Percentiles rank a stretch among this genome's conserved stretches.
phyloP scores from a whole-genome alignment of 1,140 invertebrate genomes.

The Apis laboriosa region DNA sequence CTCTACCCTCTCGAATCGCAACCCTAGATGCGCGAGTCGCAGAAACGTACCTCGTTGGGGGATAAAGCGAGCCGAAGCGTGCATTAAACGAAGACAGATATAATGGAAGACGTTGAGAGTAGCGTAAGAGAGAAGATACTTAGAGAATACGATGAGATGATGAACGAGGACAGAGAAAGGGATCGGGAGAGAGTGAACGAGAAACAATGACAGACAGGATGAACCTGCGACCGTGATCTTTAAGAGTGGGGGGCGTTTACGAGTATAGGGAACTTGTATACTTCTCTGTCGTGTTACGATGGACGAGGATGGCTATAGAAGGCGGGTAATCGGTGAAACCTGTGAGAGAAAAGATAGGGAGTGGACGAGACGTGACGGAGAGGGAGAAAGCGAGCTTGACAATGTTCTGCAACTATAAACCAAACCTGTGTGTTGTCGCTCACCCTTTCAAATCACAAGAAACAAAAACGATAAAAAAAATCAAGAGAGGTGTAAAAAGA shows the following conservation, averaged over 20 bases:
- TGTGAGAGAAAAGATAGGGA: slow-evolving; percentile 34
- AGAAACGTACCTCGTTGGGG: slow-evolving; percentile 32
- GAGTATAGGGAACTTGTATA: slow-evolving; percentile 26
- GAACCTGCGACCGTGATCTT: slow-evolving; percentile 67
- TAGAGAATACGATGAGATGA: neutral
- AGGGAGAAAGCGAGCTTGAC: neutral
- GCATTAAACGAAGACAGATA: neutral
- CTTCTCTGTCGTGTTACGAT: slow-evolving; percentile 25
- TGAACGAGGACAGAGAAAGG: neutral
- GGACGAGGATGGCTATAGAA: slow-evolving; percentile 35
- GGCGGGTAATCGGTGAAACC: slow-evolving; percentile 47
- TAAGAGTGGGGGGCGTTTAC: slow-evolving; percentile 46
- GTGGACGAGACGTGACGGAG: neutral
- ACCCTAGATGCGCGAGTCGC: slow-evolving; percentile 63
- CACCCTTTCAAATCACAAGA: slow-evolving; percentile 27
- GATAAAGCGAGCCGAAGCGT: slow-evolving; percentile 10
- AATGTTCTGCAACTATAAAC: slow-evolving; percentile 30
- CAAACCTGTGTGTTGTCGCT: neutral
- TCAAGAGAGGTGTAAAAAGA: neutral
- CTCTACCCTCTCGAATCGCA: slow-evolving; percentile 61
- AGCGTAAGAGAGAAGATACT: neutral
- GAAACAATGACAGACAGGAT: slow-evolving; percentile 41
- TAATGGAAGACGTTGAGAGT: neutral
- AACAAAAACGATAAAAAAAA: slow-evolving; percentile 1
- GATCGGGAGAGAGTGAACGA: neutral